These are phyloP conservation scores for Amphibalanus amphitrite DNA, from an alignment of 1,140 invertebrate genomes.

Conservation along the genomic window DNA sequence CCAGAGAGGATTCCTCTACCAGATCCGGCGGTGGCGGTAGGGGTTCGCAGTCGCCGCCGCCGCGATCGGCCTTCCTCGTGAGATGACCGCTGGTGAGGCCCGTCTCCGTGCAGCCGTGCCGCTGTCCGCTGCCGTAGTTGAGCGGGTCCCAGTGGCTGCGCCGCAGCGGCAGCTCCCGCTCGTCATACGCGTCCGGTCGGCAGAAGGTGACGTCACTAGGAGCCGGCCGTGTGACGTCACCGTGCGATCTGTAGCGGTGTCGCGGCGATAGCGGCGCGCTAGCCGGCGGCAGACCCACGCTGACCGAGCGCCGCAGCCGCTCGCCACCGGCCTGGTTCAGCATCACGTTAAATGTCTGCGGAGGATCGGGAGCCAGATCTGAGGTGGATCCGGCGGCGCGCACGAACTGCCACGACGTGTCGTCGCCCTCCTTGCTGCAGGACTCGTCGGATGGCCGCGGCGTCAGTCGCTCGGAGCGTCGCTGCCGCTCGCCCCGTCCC, in stretches of 20 bases:
- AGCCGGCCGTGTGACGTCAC: background rate
- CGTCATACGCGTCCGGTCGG: background rate
- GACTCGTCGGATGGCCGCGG: background rate
- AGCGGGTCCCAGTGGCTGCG: background rate
- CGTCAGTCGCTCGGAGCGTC: background rate
- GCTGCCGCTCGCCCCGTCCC: background rate
- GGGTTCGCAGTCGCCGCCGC: too few relatives aligned
- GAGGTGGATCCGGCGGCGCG: background rate
- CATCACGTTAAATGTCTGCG: background rate
- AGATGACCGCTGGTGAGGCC: too few relatives aligned
- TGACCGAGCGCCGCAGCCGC: background rate
- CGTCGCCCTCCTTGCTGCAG: conserved; percentile 18
- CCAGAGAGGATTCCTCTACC: too few relatives aligned
- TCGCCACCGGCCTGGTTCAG: background rate
- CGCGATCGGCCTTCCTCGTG: too few relatives aligned
- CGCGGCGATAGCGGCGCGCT: background rate
- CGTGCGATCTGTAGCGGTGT: background rate
- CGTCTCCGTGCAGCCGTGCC: too few relatives aligned
- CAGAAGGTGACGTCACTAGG: background rate
- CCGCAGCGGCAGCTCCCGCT: background rate
- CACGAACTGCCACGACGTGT: conserved; percentile 20
- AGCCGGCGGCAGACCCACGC: background rate
- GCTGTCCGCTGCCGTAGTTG: background rate
- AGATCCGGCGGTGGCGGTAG: too few relatives aligned
- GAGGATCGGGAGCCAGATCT: background rate